Evolutionary conservation across 2,113 vertebrate genomes (phyloP).

Genomic region (Microtus richardsoni): DNA sequence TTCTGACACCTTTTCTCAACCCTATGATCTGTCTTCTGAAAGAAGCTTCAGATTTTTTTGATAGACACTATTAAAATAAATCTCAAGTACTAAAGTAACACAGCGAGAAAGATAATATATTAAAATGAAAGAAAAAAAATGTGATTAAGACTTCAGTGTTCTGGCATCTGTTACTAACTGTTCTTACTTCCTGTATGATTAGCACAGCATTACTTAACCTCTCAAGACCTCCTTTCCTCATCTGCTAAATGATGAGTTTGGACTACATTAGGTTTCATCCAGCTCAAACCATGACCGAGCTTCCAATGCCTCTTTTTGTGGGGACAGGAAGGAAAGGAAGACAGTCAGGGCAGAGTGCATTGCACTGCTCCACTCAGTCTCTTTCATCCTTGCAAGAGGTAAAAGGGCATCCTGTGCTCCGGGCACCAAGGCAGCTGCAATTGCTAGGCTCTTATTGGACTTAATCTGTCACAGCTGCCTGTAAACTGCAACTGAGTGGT

Average conservation of each 20-base stretch:
- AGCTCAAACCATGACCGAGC: background rate
- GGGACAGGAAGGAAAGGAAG: conserved; percentile 22
- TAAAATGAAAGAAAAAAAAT: background rate
- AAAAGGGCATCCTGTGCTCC: conserved; percentile 70
- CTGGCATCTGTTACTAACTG: background rate
- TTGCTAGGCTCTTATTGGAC: conserved; percentile 56
- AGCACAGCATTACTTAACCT: conserved; percentile 49
- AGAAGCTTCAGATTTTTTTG: conserved; percentile 8
- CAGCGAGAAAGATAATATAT: background rate
- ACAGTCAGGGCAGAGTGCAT: background rate
- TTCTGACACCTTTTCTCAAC: background rate
- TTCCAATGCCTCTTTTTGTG: background rate
- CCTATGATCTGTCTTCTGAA: background rate
- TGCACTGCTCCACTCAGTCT: background rate
- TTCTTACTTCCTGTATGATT: conserved; percentile 35
- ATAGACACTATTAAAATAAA: background rate
- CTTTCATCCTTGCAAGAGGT: conserved; percentile 65
- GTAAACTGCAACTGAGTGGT: conserved; percentile 64
- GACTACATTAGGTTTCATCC: background rate
- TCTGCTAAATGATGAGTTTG: conserved; percentile 27
- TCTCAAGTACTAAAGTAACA: background rate
- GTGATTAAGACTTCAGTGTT: conserved; percentile 51
- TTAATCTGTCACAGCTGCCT: conserved; percentile 75
- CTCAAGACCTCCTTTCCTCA: background rate
- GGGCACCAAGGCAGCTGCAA: conserved; percentile 49